These are phyloP conservation scores for Chrysotoxum bicinctum DNA, from an alignment of 2,888 invertebrate genomes.

Conservation along the genomic window DNA sequence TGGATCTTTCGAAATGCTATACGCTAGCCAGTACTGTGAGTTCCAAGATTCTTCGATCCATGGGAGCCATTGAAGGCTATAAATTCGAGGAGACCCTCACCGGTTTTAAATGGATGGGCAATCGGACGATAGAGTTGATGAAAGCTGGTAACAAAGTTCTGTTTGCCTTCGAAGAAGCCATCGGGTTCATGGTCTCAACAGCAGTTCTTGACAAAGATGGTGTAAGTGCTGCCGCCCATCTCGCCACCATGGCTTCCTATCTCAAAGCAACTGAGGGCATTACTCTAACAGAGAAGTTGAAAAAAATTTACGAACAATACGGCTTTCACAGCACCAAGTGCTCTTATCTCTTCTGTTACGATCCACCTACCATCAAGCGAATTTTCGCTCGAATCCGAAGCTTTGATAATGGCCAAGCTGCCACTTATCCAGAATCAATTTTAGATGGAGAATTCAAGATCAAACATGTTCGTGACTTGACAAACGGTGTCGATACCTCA, in stretches of 20 bases:
- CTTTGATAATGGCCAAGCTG: conserved; percentile 81
- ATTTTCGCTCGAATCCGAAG: conserved; percentile 93
- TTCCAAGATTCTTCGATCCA: conserved; percentile 94
- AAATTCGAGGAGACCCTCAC: conserved; percentile 94
- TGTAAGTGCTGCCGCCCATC: conserved; percentile 91
- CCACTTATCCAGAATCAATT: conserved; percentile 88
- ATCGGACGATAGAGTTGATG: conserved; percentile 88
- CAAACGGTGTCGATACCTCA: conserved; percentile 87
- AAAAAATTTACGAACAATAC: conserved; percentile 90
- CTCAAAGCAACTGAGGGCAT: conserved; percentile 84
- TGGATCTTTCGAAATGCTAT: conserved; percentile 85
- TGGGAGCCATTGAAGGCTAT: conserved; percentile 90
- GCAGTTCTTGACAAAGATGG: conserved; percentile 98
- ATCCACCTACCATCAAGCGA: conserved; percentile 85
- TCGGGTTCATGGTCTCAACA: conserved; percentile 97
- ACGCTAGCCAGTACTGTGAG: conserved; percentile 97
- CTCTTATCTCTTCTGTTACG: conserved; percentile 94
- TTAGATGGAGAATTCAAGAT: conserved; percentile 85
- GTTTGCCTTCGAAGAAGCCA: conserved; percentile 99
- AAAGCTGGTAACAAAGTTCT: conserved; percentile 89
- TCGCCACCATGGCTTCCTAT: conserved; percentile 89
- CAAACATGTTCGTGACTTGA: conserved; percentile 91
- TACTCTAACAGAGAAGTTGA: conserved; percentile 85
- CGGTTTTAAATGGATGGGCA: conserved; percentile 99
- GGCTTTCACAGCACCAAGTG: conserved; percentile 94